Base-by-base conservation (phyloP, 2,113 vertebrate species). In the Columba livia region DNA sequence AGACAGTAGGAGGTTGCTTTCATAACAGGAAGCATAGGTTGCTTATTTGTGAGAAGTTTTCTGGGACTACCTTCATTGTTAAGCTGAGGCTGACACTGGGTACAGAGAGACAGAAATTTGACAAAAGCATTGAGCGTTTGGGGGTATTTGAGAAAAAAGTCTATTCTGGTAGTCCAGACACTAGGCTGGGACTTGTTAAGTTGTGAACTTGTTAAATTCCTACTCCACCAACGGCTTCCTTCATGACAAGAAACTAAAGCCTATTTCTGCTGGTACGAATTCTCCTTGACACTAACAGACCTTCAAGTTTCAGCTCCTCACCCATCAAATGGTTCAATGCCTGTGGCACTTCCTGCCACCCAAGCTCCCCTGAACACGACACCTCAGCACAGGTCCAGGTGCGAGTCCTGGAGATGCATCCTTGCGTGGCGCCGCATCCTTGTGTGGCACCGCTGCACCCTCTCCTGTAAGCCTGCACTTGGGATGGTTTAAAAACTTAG, bases 111-210 rank as follows among this genome's bases (percentile, higher is more conserved):
- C 90, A 94, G 86, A 74, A 86, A 96, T 79, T 44, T 93, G 82
- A 94, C 82, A 95, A 95, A 93, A 97, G 84, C 86, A 90, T 74
- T 86, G 84, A 89, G 69, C 0, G 17, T 81, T 93, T 95, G 83
- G 38, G 85, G 92, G 77, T 94, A 95, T 96, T 95, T 92, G 92
- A 94, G 90, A 95, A 93, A 96, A 90, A 90, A 94, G 78, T 94
- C 93, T 95, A 96, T 96, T 97, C 94, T 96, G 72, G 95, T 96
- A 94, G 88, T 79, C 95, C 82, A 96, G 95, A 96, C 95, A 95
- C 95, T 95, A 96, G 93, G 95, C 90, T 95, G 93, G 85, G 94
- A 96, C 95, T 96, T 88, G 90, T 95, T 96, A 96, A 95, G 93
- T 93, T 95, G 92, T 88, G 94, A 96, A 96, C 94, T 93, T 94